Evolutionary conservation across 1,140 invertebrate species (phyloP), one percentile per base, ranked within the genome.

Genomic region (Ips typographus): DNA sequence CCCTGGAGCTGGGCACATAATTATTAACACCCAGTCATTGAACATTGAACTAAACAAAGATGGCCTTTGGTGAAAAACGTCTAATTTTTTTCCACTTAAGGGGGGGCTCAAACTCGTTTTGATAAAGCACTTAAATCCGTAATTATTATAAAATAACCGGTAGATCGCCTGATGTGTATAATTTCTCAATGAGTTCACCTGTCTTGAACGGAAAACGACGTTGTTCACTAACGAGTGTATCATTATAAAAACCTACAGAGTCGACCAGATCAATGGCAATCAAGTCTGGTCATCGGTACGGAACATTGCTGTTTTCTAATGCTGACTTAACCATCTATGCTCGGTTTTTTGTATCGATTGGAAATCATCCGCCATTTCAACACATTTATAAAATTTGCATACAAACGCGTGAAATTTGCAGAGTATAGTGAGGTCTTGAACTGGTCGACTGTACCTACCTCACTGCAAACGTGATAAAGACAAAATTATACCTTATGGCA

Each of bases 401-500:
- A 49, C 44, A 49, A 49, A 49, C 22, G 44, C 44, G 44, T 49
- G 44, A 6, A 1, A 49, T 49, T 49, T 1, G 44, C 6, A 49
- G 6, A 59, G 57, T 40, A 42, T n/a, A 36, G 41, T 59, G 22
- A 40, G 49, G 47, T 47, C 49, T 49, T 62, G 6, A 39, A 5
- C 38, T 62, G 22, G 47, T 6, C 73, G 57, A 71, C 49, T 75
- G 71, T 75, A 76, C 76, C 77, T 74, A 79, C 77, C 77, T 72
- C 76, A 74, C 75, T 69, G 74, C 75, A 76, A 77, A 75, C 74
- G 73, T 73, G 77, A 78, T 78, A 78, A 78, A 74, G 76, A 75
- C 74, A 75, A 79, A 79, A 79, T 79, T 79, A 79, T 77, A 79
- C 75, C 73, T 73, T 79, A 78, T 78, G 74, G 74, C 75, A 71